Conservation (phyloP, 2,113 vertebrate species). For the Sphyrna mokarran region DNA sequence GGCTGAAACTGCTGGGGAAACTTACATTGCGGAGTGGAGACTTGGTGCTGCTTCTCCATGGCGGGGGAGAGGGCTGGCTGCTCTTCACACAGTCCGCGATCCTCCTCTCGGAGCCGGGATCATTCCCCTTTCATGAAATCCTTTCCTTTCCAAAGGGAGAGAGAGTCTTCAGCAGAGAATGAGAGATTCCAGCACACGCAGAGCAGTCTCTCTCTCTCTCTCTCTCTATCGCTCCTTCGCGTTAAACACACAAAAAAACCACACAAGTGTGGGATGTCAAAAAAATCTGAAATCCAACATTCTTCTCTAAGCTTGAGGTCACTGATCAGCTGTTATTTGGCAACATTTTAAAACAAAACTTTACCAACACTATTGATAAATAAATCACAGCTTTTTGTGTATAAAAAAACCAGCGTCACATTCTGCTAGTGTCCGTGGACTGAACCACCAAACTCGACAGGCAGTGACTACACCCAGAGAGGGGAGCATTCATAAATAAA, state of each 20-base stretch:
- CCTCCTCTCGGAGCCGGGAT: background rate
- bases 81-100: background rate
- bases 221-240: too few relatives aligned
- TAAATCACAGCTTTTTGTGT: too few relatives aligned
- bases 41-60: background rate
- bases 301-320: background rate
- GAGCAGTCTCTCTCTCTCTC: too few relatives aligned
- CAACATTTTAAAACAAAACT: background rate
- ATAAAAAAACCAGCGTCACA: too few relatives aligned
- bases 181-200: background rate
- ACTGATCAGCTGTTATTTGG: background rate
- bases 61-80: background rate
- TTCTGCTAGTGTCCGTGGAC: background rate
- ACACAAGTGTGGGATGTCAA: conserved; percentile 7
- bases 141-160: too few relatives aligned
- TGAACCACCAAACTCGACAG: background rate
- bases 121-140: background rate
- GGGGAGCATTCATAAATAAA: background rate
- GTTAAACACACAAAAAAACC: too few relatives aligned
- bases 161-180: too few relatives aligned
- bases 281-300: background rate
- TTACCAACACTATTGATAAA: background rate
- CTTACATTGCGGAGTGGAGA: background rate
- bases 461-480: background rate
- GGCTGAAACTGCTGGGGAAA: background rate